Evolutionary conservation across 2,113 vertebrate genomes (phyloP).

Genomic region (Galbula dea): DNA sequence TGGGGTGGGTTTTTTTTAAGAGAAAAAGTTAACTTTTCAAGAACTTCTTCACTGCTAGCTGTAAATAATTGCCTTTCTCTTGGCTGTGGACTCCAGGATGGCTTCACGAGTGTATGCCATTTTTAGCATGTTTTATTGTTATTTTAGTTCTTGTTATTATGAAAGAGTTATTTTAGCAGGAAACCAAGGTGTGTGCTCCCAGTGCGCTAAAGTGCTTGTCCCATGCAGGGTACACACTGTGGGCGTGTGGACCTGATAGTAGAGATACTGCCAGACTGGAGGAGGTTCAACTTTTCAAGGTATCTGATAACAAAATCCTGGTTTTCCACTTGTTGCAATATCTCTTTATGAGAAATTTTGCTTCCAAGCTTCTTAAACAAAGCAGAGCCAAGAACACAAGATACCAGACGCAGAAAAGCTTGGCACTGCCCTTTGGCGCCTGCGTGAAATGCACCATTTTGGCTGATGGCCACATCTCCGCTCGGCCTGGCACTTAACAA

Average conservation of each 20-base stretch:
- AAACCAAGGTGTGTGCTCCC: neutral
- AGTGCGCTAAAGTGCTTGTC: neutral
- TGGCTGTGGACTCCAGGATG: neutral
- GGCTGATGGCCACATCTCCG: conserved; percentile 80
- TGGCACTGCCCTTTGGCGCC: conserved; percentile 67
- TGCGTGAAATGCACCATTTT: conserved; percentile 74
- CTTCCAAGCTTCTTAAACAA: conserved; percentile 61
- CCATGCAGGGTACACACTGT: rapidly evolving
- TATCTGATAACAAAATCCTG: neutral
- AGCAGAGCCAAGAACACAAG: conserved; percentile 42
- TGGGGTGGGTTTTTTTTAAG: neutral
- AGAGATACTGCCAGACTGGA: neutral
- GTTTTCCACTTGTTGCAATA: conserved; percentile 33
- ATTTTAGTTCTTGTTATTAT: no score
- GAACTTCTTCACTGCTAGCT: neutral
- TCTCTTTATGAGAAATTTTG: conserved; percentile 61
- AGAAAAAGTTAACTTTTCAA: conserved; percentile 54
- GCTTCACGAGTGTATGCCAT: rapidly evolving
- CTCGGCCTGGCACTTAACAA: conserved; percentile 79
- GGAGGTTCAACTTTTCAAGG: neutral
- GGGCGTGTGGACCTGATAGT: neutral
- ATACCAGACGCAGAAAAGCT: conserved; percentile 63
- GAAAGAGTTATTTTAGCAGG: neutral
- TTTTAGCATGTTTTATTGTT: no score
- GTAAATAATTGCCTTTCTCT: neutral